Conservation (phyloP, 92 coral and sea anemone species). For the Galaxea fascicularis region DNA sequence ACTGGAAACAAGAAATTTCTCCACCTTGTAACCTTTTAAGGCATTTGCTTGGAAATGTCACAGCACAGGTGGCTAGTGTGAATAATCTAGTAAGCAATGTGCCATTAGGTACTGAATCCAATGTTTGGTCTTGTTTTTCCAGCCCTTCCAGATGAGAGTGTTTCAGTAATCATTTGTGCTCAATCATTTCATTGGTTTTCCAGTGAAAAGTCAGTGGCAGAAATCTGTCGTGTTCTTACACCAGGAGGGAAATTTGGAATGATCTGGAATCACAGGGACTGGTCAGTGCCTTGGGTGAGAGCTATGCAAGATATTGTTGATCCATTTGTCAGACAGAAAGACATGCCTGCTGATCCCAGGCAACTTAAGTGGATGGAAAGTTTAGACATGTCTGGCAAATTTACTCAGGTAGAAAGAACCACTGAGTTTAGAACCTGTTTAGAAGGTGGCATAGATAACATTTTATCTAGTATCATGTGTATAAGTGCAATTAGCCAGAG, state of each 20-base stretch:
- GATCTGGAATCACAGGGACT: constrained; percentile 89
- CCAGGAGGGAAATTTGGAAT: constrained; percentile 84
- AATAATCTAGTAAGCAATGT: too few species aligned
- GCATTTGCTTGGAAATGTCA: too few species aligned
- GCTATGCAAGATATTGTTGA: constrained; percentile 73
- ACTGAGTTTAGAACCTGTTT: constrained; percentile 27
- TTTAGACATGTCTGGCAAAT: constrained; percentile 59
- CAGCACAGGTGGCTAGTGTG: too few species aligned
- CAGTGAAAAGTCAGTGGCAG: constrained; percentile 71
- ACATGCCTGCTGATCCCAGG: constrained; percentile 63
- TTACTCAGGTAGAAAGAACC: constrained; percentile 65
- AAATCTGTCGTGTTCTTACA: constrained; percentile 86
- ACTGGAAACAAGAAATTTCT: too few species aligned
- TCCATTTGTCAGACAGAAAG: constrained; percentile 64
- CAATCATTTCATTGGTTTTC: constrained; percentile 91
- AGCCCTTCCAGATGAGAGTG: constrained; percentile 69
- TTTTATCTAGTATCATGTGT: constrained; percentile 62
- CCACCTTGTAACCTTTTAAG: too few species aligned
- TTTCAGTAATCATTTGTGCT: constrained; percentile 81
- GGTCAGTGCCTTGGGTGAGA: constrained; percentile 78
- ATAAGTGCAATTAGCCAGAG: constrained; percentile 76
- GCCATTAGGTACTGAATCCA: too few species aligned
- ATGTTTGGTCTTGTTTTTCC: not conserved
- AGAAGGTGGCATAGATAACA: constrained; percentile 73
- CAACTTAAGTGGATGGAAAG: constrained; percentile 72